phyloP scores from a whole-genome alignment of 2,888 invertebrate genomes.

The Cosmia trapezina region DNA sequence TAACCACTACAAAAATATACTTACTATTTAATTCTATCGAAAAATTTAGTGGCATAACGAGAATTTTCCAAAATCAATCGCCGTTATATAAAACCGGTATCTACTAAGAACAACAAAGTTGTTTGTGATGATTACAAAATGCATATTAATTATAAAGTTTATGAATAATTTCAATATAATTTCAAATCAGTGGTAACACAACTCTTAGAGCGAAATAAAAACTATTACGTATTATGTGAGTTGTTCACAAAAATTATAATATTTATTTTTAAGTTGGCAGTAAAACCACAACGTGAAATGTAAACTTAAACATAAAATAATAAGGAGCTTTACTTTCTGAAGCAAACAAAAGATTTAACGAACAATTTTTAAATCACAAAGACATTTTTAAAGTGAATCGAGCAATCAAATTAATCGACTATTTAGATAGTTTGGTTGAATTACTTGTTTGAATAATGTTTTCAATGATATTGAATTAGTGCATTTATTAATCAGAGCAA shows the following conservation, averaged over 20 bases:
- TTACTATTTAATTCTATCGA: conserved; percentile 5
- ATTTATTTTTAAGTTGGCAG: conserved; percentile 49
- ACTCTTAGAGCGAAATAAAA: conserved; percentile 65
- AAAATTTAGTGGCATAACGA: not conserved
- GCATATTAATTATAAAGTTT: conserved; percentile 39
- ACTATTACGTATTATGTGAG: conserved; percentile 53
- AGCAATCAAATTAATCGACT: not conserved
- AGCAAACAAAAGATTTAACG: conserved; percentile 8
- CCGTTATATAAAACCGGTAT: conserved; percentile 41
- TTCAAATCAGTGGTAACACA: conserved; percentile 66
- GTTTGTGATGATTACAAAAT: conserved; percentile 57
- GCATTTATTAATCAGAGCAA: not conserved
- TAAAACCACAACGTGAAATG: conserved; percentile 46
- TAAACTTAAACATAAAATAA: conserved; percentile 31
- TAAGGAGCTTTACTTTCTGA: conserved; percentile 1
- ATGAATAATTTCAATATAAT: conserved; percentile 60
- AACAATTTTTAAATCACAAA: not conserved
- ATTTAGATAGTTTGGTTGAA: no score
- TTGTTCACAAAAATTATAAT: conserved; percentile 51
- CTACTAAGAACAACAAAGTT: conserved; percentile 41
- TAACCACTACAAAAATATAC: conserved; percentile 51
- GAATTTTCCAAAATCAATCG: conserved; percentile 29
- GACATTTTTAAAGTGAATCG: not conserved
- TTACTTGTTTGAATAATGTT: not conserved
- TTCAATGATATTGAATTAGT: conserved; percentile 1